Evolutionary conservation across 2,888 invertebrate genomes (phyloP).

Genomic region (Oegoconia quadripuncta): DNA sequence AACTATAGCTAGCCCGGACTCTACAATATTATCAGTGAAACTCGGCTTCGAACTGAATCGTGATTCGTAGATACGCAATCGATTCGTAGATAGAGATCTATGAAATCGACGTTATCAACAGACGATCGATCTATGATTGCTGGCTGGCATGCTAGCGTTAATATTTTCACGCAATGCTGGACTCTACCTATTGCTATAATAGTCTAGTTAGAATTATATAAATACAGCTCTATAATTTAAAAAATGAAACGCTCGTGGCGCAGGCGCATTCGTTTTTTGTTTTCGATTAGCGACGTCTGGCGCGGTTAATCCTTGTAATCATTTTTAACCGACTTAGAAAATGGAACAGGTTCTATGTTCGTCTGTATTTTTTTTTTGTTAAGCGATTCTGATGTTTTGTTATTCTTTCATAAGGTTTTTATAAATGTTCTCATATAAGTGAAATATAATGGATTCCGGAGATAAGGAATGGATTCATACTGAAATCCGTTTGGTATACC

Average conservation of each 20-base stretch:
- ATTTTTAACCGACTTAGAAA: not conserved
- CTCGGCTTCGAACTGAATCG: not conserved
- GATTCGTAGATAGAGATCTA: constrained; percentile 10
- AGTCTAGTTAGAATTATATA: no score
- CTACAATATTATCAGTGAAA: not conserved
- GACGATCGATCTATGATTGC: constrained; percentile 9
- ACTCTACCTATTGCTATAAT: not conserved
- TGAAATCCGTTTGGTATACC: no score
- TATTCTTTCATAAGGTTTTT: no score
- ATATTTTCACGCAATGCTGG: not conserved
- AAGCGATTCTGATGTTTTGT: no score
- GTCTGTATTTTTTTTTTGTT: not conserved
- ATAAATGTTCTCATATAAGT: no score
- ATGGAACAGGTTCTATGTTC: not conserved
- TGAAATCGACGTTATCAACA: constrained; percentile 4
- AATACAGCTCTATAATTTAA: no score
- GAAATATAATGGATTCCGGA: no score
- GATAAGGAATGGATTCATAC: no score
- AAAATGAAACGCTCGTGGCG: no score
- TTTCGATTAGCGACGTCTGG: no score
- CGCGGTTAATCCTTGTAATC: no score
- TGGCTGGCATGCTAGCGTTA: constrained; percentile 5
- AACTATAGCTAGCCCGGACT: not conserved
- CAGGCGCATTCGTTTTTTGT: no score
- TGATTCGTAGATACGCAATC: constrained; percentile 6